Conservation (phyloP, 2,797 vertebrate genomes). For the Ambastaia sidthimunki region DNA sequence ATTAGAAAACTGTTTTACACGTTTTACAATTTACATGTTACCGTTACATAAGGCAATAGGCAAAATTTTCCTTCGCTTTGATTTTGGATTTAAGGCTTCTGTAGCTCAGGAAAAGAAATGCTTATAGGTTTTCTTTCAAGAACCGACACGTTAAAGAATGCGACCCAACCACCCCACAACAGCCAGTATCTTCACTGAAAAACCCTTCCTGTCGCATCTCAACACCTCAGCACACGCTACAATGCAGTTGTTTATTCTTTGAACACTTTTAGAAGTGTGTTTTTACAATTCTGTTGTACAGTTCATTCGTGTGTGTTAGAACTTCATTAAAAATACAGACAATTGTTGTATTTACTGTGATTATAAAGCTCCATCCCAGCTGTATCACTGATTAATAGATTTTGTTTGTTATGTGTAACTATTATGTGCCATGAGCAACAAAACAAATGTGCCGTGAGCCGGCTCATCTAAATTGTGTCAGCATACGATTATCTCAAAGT, state of each 20-base stretch:
- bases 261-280: background rate
- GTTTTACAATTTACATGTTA: too few species aligned
- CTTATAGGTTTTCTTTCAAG: constrained; percentile 66
- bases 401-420: background rate
- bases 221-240: background rate
- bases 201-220: background rate
- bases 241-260: background rate
- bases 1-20: too few species aligned
- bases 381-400: background rate
- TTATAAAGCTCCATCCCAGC: background rate
- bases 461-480: constrained; percentile 9
- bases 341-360: too few species aligned
- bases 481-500: constrained; percentile 12
- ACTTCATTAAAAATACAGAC: too few species aligned
- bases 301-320: too few species aligned
- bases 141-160: constrained; percentile 76
- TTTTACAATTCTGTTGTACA: background rate
- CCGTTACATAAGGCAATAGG: too few species aligned
- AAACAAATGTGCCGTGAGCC: background rate
- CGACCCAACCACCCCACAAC: constrained; percentile 48
- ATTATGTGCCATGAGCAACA: background rate
- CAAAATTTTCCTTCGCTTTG: too few species aligned
- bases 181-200: background rate
- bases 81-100: background rate
- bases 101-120: background rate